Base-by-base conservation (phyloP, 2,888 invertebrate species). In the Atethmia centrago region DNA sequence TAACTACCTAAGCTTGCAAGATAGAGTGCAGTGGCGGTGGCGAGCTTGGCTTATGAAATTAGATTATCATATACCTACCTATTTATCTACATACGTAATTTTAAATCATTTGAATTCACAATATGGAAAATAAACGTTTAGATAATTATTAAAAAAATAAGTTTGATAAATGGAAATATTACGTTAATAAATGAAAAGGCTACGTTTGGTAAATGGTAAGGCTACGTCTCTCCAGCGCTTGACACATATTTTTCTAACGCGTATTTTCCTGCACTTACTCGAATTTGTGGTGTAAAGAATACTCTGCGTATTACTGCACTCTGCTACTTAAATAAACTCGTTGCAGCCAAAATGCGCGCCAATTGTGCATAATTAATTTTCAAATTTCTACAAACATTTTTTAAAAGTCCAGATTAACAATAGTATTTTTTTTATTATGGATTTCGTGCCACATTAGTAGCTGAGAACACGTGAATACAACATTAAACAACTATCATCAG, bases 1-100 rank as follows among this genome's bases (percentile, higher is more conserved):
- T 77, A 59, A 67, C 62, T 77, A 59, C 21, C 49, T 58, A 83
- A 62, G 71, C 55, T 68, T 63, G 53, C 62, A 47, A 40, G 16
- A 63, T 53, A 21, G 16, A 36, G 51, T 49, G 49, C 36, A 45
- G n/a, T 45, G 36, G 49, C 14, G 28, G 47, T 42, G 36, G 49
- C 36, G n/a, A 28, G 21, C 55, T 74, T 65, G 53, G 31, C 28
- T 40, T 51, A 64, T 28, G 16, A 55, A 71, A 0, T 77, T 16
- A 49, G 12, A 68, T 31, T 62, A 49, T 31, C 42, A 31, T 5
- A 49, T 74, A 28, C 28, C 12, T 56, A 53, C 16, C n/a, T 53
- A 55, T n/a, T n/a, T 31, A 19, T 36, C 10, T 51, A 31, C 21
- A 16, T 19, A 12, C 1, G 14, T 56, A 16, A 40, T 55, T 55